A percentile compares a stretch with the other conserved stretches of the same genome.
Evolutionary conservation across 2,797 vertebrate genomes (phyloP).

Genomic region (Epinephelus coioides): DNA sequence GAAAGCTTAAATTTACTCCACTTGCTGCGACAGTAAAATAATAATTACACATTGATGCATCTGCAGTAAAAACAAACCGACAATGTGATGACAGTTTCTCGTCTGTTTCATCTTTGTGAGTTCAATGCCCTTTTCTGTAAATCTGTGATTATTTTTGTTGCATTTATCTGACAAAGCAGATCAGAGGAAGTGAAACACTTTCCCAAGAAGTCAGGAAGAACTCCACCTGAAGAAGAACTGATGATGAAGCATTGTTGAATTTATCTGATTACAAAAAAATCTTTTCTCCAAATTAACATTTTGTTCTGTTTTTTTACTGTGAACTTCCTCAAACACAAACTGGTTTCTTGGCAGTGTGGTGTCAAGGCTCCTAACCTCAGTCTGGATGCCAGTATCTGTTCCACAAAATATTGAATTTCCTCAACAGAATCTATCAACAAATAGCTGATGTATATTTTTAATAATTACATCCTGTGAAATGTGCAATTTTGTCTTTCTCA

Average conservation of each 20-base stretch:
- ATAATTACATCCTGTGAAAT: conserved; percentile 21
- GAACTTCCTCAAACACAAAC: conserved; percentile 43
- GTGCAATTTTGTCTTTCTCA: conserved; percentile 35
- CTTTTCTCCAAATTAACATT: conserved; percentile 20
- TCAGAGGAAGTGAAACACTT: conserved; percentile 57
- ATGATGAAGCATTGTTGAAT: conserved; percentile 42
- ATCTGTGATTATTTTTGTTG: background rate
- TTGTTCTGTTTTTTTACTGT: conserved; percentile 59
- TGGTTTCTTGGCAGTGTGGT: conserved; percentile 12
- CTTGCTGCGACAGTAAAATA: no score
- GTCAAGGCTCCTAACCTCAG: background rate
- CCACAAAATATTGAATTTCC: conserved; percentile 55
- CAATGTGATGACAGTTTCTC: no score
- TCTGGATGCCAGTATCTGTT: conserved; percentile 58
- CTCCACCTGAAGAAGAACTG: conserved; percentile 38
- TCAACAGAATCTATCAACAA: background rate
- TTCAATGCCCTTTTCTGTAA: background rate
- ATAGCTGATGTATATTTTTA: conserved; percentile 12
- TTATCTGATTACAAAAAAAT: background rate
- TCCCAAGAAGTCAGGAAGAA: background rate
- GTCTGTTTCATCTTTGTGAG: no score
- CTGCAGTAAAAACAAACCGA: no score
- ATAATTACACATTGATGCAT: no score
- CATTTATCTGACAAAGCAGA: conserved; percentile 13
- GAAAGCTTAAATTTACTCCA: background rate